phyloP scores from a whole-genome alignment of 2,113 vertebrate genomes.

The Sceloporus tristichus region DNA sequence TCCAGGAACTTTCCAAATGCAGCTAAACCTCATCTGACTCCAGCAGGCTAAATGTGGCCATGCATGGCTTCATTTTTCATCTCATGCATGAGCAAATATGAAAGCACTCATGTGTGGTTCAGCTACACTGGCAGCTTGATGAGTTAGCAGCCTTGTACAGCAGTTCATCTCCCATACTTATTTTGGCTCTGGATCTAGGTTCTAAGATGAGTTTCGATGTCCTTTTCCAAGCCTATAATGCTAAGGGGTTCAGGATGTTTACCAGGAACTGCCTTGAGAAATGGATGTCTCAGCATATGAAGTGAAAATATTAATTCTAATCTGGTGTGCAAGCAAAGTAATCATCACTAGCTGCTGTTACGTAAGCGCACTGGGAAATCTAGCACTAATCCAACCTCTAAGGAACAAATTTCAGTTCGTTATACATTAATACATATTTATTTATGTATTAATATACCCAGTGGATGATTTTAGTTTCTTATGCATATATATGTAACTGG shows the following conservation, averaged over 20 bases:
- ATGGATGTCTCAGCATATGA: background rate
- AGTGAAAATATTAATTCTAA: background rate
- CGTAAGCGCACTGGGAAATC: background rate
- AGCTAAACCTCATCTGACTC: no score
- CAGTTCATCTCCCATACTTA: no score
- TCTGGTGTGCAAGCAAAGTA: background rate
- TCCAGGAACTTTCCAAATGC: no score
- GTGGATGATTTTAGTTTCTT: no score
- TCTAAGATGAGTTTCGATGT: background rate
- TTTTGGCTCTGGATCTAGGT: background rate
- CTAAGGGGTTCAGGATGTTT: background rate
- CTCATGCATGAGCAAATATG: no score
- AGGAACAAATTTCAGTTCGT: background rate
- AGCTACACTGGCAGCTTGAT: no score
- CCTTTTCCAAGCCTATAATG: background rate
- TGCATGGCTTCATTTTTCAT: no score
- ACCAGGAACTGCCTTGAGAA: constrained; percentile 4
- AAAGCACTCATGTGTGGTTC: no score
- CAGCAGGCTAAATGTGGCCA: no score
- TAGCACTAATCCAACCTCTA: background rate
- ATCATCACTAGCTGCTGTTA: background rate
- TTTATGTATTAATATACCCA: background rate
- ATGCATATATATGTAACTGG: background rate
- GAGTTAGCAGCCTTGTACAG: no score
- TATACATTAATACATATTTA: background rate